These are phyloP conservation scores for Mus caroli DNA, from an alignment of 2,797 vertebrate species.

Conservation along the genomic window DNA sequence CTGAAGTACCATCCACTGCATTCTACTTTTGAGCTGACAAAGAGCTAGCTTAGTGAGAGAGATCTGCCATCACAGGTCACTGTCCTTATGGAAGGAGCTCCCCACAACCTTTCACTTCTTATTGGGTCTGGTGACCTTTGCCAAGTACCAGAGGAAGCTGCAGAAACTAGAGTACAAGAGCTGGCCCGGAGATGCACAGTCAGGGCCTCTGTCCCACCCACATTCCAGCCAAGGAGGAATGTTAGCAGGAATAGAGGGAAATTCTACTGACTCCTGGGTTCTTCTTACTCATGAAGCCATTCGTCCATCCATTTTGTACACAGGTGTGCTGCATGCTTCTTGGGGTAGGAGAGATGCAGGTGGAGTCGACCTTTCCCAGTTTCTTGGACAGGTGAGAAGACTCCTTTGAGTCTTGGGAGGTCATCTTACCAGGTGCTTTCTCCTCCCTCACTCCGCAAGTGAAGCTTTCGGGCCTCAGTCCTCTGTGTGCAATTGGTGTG, in stretches of 20 bases:
- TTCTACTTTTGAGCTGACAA: not conserved
- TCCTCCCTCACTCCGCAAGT: not conserved
- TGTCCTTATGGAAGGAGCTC: not conserved
- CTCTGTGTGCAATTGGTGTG: not conserved
- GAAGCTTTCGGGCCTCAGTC: not conserved
- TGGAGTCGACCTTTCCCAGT: not conserved
- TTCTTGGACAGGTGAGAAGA: not conserved
- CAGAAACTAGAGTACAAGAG: not conserved
- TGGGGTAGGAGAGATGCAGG: not conserved
- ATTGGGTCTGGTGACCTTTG: not conserved
- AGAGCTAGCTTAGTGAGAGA: not conserved
- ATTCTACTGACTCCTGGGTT: not conserved
- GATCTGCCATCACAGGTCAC: not conserved
- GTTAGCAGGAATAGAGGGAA: not conserved
- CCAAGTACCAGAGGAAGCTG: not conserved
- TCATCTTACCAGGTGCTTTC: too few species aligned
- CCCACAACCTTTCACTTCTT: not conserved
- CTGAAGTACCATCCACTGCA: not conserved
- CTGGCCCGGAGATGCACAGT: not conserved
- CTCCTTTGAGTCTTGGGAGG: not conserved
- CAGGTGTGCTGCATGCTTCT: not conserved
- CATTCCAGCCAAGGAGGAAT: not conserved
- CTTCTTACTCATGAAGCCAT: not conserved
- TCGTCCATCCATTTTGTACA: not conserved
- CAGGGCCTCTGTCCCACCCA: not conserved